These are phyloP conservation scores for Diglossa cyanea DNA, from an alignment of 2,797 vertebrate species.

Conservation along the genomic window DNA sequence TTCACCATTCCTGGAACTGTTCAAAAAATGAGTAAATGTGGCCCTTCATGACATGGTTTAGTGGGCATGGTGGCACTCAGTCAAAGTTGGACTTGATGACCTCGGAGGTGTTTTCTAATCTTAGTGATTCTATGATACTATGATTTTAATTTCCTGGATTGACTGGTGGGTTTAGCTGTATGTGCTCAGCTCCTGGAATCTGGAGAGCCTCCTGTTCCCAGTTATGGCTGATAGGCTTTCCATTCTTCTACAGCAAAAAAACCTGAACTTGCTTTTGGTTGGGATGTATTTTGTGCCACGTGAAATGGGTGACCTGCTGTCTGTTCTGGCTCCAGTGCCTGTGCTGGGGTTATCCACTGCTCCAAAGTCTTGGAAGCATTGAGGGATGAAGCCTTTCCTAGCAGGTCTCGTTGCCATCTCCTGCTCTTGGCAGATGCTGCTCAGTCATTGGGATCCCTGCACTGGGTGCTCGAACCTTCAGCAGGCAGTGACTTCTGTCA, in stretches of 20 bases:
- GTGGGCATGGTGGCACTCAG: accelerated
- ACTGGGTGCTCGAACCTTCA: background rate
- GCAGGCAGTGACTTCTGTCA: slow-evolving; percentile 50
- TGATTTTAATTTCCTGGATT: background rate
- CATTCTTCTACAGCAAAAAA: background rate
- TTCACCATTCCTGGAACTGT: background rate
- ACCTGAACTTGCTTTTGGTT: background rate
- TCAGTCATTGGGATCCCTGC: slow-evolving; percentile 31
- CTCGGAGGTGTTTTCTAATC: background rate
- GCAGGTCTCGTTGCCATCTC: background rate
- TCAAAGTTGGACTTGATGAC: background rate
- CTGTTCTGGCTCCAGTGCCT: background rate
- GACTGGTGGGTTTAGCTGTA: background rate
- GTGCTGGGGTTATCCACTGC: background rate
- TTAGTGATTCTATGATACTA: no score
- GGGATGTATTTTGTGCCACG: accelerated
- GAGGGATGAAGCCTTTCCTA: background rate
- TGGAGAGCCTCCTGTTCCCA: background rate
- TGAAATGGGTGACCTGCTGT: background rate
- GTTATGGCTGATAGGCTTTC: background rate
- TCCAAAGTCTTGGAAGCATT: background rate
- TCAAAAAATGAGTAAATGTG: background rate
- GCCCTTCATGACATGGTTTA: background rate
- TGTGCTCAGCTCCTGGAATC: background rate
- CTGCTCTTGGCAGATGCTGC: slow-evolving; percentile 9